These are phyloP conservation scores for Cryptosula pallasiana DNA, from an alignment of 2,888 invertebrate species.

Conservation along the genomic window DNA sequence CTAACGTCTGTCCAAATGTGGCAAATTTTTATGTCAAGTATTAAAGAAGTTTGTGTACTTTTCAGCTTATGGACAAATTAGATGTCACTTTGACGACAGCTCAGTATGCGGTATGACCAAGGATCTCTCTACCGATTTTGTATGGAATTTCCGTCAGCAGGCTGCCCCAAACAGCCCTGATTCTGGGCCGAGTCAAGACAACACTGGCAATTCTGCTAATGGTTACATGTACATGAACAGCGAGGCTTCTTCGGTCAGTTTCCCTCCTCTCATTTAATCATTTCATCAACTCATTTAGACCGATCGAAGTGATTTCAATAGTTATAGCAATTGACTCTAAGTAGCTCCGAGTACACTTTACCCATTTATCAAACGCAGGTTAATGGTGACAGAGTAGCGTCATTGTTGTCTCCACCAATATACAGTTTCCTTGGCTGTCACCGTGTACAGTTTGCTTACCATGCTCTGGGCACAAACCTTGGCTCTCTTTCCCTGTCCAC, in stretches of 20 bases:
- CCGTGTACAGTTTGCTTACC: not conserved
- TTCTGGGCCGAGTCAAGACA: conserved; percentile 3
- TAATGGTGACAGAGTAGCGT: not conserved
- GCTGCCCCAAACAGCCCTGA: not conserved
- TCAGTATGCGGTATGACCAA: not conserved
- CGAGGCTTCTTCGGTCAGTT: not conserved
- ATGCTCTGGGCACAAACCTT: not conserved
- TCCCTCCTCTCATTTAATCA: no score
- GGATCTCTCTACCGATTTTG: not conserved
- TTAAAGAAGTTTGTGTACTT: no score
- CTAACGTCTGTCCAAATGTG: no score
- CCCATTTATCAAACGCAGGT: not conserved
- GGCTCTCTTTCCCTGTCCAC: not conserved
- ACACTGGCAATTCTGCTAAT: not conserved
- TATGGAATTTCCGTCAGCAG: not conserved
- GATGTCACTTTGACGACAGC: conserved; percentile 1
- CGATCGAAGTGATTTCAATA: no score
- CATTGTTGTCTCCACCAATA: not conserved
- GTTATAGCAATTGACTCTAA: no score
- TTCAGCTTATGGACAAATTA: no score
- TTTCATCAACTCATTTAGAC: no score
- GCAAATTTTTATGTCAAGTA: no score
- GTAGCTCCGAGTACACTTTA: no score
- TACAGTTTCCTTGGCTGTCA: not conserved
- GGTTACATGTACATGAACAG: not conserved